Percentiles rank a stretch among this genome's conserved stretches.
phyloP scores from a whole-genome alignment of 2,888 invertebrate genomes.

The Cryptocephalus moraei region DNA sequence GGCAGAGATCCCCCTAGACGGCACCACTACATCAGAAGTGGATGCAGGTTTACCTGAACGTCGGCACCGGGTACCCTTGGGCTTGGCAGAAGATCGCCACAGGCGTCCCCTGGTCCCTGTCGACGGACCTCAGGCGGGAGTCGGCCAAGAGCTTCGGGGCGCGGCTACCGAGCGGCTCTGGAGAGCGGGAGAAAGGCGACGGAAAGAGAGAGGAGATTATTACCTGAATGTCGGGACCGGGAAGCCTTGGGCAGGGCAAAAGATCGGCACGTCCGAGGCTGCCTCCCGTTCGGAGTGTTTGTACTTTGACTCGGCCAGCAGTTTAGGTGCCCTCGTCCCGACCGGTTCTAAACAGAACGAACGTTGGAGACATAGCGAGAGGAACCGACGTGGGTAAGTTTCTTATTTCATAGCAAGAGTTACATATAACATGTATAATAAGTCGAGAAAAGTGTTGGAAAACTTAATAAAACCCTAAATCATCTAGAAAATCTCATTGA shows the following conservation, averaged over 20 bases:
- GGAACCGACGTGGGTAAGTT: too few species aligned
- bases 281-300: constrained; percentile 10
- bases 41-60: constrained; percentile 34
- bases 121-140: constrained; percentile 26
- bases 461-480: too few species aligned
- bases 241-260: constrained; percentile 50
- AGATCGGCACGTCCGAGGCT: constrained; percentile 19
- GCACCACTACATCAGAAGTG: too few species aligned
- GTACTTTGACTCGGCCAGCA: constrained; percentile 16
- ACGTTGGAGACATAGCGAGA: not conserved
- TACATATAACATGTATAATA: too few species aligned
- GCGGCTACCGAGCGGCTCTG: constrained; percentile 44
- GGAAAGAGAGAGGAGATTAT: constrained; percentile 1
- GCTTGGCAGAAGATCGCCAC: constrained; percentile 42
- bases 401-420: too few species aligned
- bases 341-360: constrained; percentile 33
- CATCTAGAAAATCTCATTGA: too few species aligned
- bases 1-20: too few species aligned
- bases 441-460: too few species aligned
- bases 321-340: constrained; percentile 36
- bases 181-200: not conserved
- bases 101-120: constrained; percentile 19
- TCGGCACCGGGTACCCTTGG: constrained; percentile 47
- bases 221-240: constrained; percentile 45
- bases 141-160: constrained; percentile 38